A percentile compares a stretch with the other conserved stretches of the same genome.
Conservation (phyloP, 2,113 vertebrate species). For the Laterallus jamaicensis region DNA sequence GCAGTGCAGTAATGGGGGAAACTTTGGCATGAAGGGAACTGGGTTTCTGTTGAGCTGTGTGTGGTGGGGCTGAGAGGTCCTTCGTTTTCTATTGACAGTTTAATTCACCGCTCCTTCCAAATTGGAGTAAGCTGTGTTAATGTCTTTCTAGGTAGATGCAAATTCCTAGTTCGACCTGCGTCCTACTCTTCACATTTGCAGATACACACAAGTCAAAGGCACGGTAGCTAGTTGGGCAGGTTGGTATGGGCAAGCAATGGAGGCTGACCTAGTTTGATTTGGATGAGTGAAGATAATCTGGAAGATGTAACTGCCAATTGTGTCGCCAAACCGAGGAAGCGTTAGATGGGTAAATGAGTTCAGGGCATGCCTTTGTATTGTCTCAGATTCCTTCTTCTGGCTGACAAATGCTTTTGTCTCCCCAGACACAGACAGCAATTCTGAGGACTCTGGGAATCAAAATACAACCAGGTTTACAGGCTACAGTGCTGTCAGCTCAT, state of each 20-base stretch:
- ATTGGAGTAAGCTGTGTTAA: not conserved
- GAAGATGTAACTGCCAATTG: not conserved
- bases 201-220: not conserved
- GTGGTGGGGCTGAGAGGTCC: not conserved
- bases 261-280: not conserved
- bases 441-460: conserved; percentile 85
- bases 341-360: not conserved
- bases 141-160: not conserved
- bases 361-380: not conserved
- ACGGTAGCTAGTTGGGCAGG: not conserved
- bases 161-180: not conserved
- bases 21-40: not conserved
- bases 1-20: not conserved
- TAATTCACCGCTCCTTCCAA: not conserved
- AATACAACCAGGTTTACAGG: conserved; percentile 70
- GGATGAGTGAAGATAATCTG: not conserved
- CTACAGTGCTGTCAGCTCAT: conserved; percentile 68
- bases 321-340: not conserved
- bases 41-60: not conserved
- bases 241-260: not conserved
- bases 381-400: not conserved
- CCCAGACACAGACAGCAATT: conserved; percentile 90
- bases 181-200: not conserved
- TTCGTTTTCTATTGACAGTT: not conserved
- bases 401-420: not conserved